Evolutionary conservation across 2,113 vertebrate genomes (phyloP), one percentile per base, ranked within the genome.

Genomic region (Myotis brandtii): DNA sequence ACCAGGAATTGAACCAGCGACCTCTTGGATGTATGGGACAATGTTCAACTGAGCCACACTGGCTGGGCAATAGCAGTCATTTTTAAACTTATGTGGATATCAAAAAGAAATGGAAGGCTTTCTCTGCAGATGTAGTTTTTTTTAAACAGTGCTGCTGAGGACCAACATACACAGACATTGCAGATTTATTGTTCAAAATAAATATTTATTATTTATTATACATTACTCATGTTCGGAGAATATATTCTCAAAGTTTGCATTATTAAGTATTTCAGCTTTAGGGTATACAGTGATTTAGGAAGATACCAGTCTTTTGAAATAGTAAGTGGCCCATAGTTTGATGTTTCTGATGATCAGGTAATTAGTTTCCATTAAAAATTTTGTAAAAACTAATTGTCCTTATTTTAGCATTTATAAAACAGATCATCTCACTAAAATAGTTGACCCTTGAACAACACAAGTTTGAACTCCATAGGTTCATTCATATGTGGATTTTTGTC

Each of bases 311-410:
- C 69, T 94, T 91, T 91, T 85, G 20, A 77, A 94, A n/a, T 79
- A 67, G 48, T 40, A 59, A 7, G 27, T 95, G 8, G 86, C 48
- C 21, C 25, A n/a, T 52, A 93, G 27, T 67, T 94, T 79, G 67
- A 25, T 95, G 11, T 93, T 91, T 88, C 50, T 93, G 32, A 70
- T 92, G 27, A 84, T 75, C 13, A 80, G 21, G 20, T 89, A 92
- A 46, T 91, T 94, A 59, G 52, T 96, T 95, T 93, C 16, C 23
- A 13, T 92, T 87, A 92, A 48, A 17, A 94, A 80, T 85, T 88
- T 93, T 32, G 72, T 69, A 76, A 76, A 64, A 56, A 70, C 0
- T 9, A 82, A 73, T 90, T 96, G 20, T 2, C 18, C 70, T 48
- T 83, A 84, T 72, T 94, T 87, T 77, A 70, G 50, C 43, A 48